Percentiles rank a stretch among this genome's conserved stretches.
phyloP scores from a whole-genome alignment of 2,113 vertebrate species.

The Brachyhypopomus occidentalis region DNA sequence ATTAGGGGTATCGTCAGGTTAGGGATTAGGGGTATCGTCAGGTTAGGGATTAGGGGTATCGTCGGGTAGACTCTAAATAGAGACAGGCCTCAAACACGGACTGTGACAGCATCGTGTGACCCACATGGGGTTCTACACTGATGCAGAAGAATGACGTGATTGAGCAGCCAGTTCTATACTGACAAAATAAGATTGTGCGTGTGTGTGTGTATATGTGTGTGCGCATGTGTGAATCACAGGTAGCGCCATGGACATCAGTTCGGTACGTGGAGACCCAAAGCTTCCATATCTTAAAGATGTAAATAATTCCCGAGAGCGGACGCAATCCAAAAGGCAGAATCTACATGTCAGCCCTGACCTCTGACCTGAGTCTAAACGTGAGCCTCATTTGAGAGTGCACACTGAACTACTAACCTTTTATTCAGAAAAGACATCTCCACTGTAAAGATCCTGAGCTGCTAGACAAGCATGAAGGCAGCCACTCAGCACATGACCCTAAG shows the following conservation, averaged over 20 bases:
- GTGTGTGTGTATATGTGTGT: not conserved
- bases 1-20: too few relatives aligned
- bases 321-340: conserved; percentile 15
- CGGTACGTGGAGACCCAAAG: not conserved
- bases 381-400: conserved; percentile 66
- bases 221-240: not conserved
- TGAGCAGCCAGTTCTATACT: not conserved
- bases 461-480: conserved; percentile 6
- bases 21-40: too few relatives aligned
- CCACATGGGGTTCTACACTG: not conserved
- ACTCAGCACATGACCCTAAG: conserved; percentile 8
- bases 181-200: not conserved
- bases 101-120: not conserved
- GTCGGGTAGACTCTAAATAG: conserved; percentile 51
- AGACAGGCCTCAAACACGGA: conserved; percentile 33
- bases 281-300: conserved; percentile 7
- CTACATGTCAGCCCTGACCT: conserved; percentile 55
- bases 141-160: not conserved
- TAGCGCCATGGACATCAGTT: not conserved
- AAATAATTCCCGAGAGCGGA: conserved; percentile 13
- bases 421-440: conserved; percentile 56
- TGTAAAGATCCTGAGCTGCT: conserved; percentile 44
- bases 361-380: conserved; percentile 51
- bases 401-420: conserved; percentile 62
- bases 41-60: conserved; percentile 36